Base-by-base conservation (phyloP, 2,113 vertebrate species). In the Rhinogobius similis region DNA sequence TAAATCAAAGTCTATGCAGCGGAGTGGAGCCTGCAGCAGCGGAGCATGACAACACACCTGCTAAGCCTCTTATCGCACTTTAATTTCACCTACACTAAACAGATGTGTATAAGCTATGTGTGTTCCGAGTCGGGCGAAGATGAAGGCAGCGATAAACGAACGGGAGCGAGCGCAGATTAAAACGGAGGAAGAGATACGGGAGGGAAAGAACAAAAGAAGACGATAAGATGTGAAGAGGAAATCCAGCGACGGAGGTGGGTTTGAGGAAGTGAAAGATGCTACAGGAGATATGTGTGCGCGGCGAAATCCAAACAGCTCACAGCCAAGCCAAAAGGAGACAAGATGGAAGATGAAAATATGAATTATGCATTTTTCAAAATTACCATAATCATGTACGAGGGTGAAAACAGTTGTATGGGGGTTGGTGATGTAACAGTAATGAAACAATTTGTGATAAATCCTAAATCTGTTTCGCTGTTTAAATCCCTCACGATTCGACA, bases 11-110 rank as follows among this genome's bases (percentile, higher is more conserved):
- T 76, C 75, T 67, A 79, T 71, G 56, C 79, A 80, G 82, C 70
- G 71, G 61, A 84, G 82, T 83, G 81, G 70, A 84, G 85, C 86
- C 82, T 81, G 72, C 78, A 90, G 88, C 88, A 84, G 74, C 67
- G 79, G 78, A 80, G 82, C 88, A 73, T 86, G 86, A 89, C 81
- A 88, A 88, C 81, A 89, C 89, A 91, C 90, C 88, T 89, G 85
- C 79, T 91, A 91, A 91, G 90, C 84, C 82, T 85, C 87, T 91
- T 91, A 91, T 91, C 90, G 82, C 86, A 89, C 88, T 91, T 90
- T 90, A 86, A 90, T 91, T 91, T 90, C 78, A 90, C 82, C 86
- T 84, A 83, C 80, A 77, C 77, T 38, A 87, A 86, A 86, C 75
- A 77, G 70, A 83, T 12, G 43, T 26, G 65, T 48, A 27, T 56